Base-by-base conservation (phyloP, 2,797 vertebrate genomes). In the Crenichthys baileyi region DNA sequence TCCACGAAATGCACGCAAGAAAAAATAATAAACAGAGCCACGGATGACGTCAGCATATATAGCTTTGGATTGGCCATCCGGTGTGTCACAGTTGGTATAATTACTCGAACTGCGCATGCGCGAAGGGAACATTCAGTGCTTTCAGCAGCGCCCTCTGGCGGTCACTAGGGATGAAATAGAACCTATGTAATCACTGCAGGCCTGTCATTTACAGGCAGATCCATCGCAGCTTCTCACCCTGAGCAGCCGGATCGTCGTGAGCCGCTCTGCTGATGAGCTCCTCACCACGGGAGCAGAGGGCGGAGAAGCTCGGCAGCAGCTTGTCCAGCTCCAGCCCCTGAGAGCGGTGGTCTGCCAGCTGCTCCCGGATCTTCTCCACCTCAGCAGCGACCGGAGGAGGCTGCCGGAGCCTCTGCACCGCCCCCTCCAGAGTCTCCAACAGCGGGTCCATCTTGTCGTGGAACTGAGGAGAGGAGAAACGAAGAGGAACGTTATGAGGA, bases 401-500 rank as follows among this genome's bases (percentile, higher is more conserved):
- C 95, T 96, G 92, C 4, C 96, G 95, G 78, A 99, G 94, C 51
- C 98, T 96, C 91, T 97, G 96, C 0, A 97, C 97, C 11, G 99
- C 97, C 53, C 85, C 95, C 93, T 97, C 98, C 92, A 99, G 93
- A 0, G 97, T 97, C 95, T 99, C 98, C 96, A 99, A 87, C 95
- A 99, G 97, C 20, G 98, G 98, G 88, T 99, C 98, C 68, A 99
- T 98, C 95, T 99, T 99, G 85, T 99, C 98, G 3, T 99, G 98
- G 88, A 99, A 99, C 98, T 99, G 92, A 85, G 91, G 90, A 91
- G 94, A 93, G 90, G 78, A 92, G 93, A 92, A 88, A 92, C 80
- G 90, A 68, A 80, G 31, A 31, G 55, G 0, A 94, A 91, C 0
- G 61, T 90, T 91, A 73, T 87, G 93, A 85, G 0, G n/a, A 79